Base-by-base conservation (phyloP, 1,140 invertebrate species). In the Drosophila athabasca region DNA sequence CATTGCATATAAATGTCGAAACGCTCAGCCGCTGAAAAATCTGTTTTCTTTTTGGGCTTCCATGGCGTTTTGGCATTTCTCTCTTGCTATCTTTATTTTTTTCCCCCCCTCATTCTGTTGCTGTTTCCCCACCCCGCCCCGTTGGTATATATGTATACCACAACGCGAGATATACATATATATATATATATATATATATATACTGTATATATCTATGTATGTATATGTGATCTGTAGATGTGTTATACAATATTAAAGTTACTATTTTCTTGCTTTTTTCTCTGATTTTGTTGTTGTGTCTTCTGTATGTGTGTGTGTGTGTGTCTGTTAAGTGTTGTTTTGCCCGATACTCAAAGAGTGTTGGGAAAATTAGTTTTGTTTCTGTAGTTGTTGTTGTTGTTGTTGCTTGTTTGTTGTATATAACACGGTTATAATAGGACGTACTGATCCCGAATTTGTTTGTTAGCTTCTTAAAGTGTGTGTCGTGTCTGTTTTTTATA, bases 351-450 rank as follows among this genome's bases (percentile, higher is more conserved):
- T 39, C 11, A 39, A 39, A 39, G 35, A 39, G 35, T 5, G 11
- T 35, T 5, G 9, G 4, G 35, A 11, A 39, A 4, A 39, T 39
- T 39, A 39, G 35, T 39, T 39, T 5, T 39, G 35, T 13, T 39
- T 39, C 35, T 39, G 64, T 70, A 77, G 70, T 67, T 69, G 55
- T 46, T 77, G 73, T 87, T 77, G 70, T 67, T 69, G 55, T 46
- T 77, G 73, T 87, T 77, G 51, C 31, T 74, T 76, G 51, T 57
- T 76, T 76, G 67, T 74, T 74, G 73, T 87, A 83, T 87, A 88
- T 83, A 87, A 90, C 87, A 90, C 87, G 87, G 87, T 87, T 90
- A 90, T 87, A 87, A 81, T 88, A 87, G 83, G 83, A 87, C 76
- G 87, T 77, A 90, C 76, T 88, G 88, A 90, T 90, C 87, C 87